Conservation (phyloP, 2,888 invertebrate species). For the Allophyes oxyacanthae region DNA sequence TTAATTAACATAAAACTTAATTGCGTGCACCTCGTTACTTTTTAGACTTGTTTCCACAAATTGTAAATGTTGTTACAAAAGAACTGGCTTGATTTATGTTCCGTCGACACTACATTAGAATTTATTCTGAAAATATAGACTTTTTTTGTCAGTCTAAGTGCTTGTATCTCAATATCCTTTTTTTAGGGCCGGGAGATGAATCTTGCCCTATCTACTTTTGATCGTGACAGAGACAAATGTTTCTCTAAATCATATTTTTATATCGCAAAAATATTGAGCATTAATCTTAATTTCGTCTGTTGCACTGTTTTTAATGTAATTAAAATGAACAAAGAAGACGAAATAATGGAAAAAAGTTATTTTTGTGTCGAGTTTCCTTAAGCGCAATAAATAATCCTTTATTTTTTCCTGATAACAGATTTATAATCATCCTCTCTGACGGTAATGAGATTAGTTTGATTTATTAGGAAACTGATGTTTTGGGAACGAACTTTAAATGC, state of each 20-base stretch:
- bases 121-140: conserved; percentile 33
- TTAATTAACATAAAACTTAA: conserved; percentile 46
- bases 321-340: conserved; percentile 31
- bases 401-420: conserved; percentile 16
- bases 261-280: conserved; percentile 13
- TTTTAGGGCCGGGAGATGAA: conserved; percentile 33
- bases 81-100: conserved; percentile 44
- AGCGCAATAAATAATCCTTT: conserved; percentile 25
- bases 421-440: conserved; percentile 29
- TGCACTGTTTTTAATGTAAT: conserved; percentile 34
- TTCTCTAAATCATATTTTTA: conserved; percentile 33
- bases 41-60: conserved; percentile 30
- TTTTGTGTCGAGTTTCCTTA: conserved; percentile 41
- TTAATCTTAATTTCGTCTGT: conserved; percentile 24
- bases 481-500: conserved; percentile 61
- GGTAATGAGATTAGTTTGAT: conserved; percentile 51
- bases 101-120: conserved; percentile 7
- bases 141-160: conserved; percentile 42
- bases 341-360: conserved; percentile 38
- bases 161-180: conserved; percentile 33
- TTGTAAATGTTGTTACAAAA: conserved; percentile 29
- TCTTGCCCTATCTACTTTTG: conserved; percentile 45
- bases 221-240: conserved; percentile 46
- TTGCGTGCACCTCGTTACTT: conserved; percentile 47
- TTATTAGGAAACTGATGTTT: conserved; percentile 56